Conservation (phyloP, 2,797 vertebrate species). For the Propithecus deckenii region DNA sequence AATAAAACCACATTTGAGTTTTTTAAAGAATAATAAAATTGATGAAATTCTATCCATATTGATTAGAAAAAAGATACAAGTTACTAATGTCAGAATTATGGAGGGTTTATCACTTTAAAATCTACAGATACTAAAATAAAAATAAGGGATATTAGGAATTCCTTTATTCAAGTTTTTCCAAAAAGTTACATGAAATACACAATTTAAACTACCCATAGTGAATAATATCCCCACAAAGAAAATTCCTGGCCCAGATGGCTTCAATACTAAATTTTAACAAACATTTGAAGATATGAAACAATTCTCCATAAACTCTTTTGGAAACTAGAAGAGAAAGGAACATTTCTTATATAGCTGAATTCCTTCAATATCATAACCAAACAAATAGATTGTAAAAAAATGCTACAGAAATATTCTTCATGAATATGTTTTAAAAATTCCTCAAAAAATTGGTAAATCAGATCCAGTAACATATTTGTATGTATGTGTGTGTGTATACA, state of each 20-base stretch:
- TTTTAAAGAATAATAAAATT: not conserved
- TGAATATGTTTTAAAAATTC: not conserved
- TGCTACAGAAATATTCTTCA: not conserved
- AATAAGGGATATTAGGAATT: not conserved
- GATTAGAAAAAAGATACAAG: not conserved
- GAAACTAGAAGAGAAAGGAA: not conserved
- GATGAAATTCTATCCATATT: not conserved
- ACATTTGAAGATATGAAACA: not conserved
- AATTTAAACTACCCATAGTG: not conserved
- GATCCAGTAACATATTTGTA: not conserved
- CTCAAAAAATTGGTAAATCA: not conserved
- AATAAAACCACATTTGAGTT: not conserved
- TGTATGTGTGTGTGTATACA: no score
- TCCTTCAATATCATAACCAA: not conserved
- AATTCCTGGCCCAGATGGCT: not conserved
- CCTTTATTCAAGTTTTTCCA: not conserved
- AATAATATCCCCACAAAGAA: not conserved
- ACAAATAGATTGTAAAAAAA: not conserved
- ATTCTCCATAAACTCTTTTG: not conserved
- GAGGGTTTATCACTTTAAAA: not conserved
- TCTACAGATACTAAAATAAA: not conserved
- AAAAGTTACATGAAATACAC: not conserved
- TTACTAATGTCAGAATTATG: not conserved
- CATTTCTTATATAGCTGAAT: not conserved
- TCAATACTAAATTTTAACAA: not conserved